These are phyloP conservation scores for Nothocercus julius DNA, from an alignment of 2,113 vertebrate species.

Conservation along the genomic window DNA sequence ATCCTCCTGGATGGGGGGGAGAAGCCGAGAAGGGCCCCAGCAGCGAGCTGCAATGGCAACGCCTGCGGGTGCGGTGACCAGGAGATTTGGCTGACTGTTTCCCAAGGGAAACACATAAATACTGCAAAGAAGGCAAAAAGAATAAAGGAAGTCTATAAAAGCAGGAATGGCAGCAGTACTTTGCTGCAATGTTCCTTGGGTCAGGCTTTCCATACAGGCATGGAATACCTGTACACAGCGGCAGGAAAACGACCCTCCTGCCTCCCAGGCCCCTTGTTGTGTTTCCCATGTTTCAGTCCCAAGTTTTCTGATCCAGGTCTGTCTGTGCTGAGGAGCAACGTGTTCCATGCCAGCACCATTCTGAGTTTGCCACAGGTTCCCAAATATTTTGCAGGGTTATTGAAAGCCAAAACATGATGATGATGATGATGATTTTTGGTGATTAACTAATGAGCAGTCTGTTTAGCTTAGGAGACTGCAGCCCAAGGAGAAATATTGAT, in stretches of 20 bases:
- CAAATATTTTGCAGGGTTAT: neutral
- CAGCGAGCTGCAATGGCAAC: neutral
- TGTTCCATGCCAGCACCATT: neutral
- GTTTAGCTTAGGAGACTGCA: neutral
- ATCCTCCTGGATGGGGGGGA: neutral
- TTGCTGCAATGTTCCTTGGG: neutral
- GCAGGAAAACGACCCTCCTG: neutral
- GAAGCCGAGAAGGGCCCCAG: neutral
- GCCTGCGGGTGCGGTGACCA: fast-evolving
- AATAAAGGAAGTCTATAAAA: neutral
- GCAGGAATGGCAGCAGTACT: neutral
- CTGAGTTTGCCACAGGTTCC: neutral
- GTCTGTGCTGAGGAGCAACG: slow-evolving; percentile 8
- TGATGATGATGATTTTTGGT: slow-evolving; percentile 25
- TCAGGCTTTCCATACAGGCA: neutral
- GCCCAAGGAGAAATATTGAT: slow-evolving; percentile 41
- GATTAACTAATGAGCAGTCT: slow-evolving; percentile 51
- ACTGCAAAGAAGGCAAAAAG: neutral
- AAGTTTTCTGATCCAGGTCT: neutral
- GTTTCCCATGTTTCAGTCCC: neutral
- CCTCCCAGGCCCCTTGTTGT: neutral
- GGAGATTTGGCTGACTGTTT: neutral
- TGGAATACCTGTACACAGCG: neutral
- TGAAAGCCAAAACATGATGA: slow-evolving; percentile 3
- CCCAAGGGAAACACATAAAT: neutral